Evolutionary conservation across 1,140 invertebrate genomes (phyloP).

Genomic region (Heliconius congener): DNA sequence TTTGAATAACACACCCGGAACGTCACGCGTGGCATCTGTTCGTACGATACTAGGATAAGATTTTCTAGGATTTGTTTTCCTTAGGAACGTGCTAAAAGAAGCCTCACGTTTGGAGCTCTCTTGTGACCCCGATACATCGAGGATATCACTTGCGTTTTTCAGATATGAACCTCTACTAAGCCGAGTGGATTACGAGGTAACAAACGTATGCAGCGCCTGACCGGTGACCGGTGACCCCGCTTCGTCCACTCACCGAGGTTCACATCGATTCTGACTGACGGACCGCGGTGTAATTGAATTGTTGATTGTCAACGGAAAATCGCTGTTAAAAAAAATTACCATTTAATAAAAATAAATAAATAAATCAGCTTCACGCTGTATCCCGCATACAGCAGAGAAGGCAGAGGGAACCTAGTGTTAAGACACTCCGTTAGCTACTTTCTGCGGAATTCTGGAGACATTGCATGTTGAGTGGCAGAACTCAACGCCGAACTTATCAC

Average conservation of each 20-base stretch:
- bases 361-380: too few relatives aligned
- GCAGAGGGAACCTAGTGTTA: too few relatives aligned
- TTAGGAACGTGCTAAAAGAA: conserved; percentile 14
- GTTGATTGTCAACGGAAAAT: too few relatives aligned
- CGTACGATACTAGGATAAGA: background rate
- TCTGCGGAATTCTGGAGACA: too few relatives aligned
- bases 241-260: background rate
- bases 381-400: too few relatives aligned
- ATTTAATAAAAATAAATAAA: too few relatives aligned
- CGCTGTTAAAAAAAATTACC: background rate
- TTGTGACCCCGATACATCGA: background rate
- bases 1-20: too few relatives aligned
- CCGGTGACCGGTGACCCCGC: background rate
- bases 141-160: background rate
- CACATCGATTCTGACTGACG: too few relatives aligned
- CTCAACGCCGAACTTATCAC: background rate
- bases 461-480: too few relatives aligned
- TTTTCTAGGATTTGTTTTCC: background rate
- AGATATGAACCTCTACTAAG: background rate
- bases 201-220: conserved; percentile 7
- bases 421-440: too few relatives aligned
- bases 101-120: background rate
- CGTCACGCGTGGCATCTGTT: conserved; percentile 5
- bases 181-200: background rate
- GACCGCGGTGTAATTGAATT: too few relatives aligned